Base-by-base conservation (phyloP, 2,888 invertebrate species). In the Drosophila tripunctata region DNA sequence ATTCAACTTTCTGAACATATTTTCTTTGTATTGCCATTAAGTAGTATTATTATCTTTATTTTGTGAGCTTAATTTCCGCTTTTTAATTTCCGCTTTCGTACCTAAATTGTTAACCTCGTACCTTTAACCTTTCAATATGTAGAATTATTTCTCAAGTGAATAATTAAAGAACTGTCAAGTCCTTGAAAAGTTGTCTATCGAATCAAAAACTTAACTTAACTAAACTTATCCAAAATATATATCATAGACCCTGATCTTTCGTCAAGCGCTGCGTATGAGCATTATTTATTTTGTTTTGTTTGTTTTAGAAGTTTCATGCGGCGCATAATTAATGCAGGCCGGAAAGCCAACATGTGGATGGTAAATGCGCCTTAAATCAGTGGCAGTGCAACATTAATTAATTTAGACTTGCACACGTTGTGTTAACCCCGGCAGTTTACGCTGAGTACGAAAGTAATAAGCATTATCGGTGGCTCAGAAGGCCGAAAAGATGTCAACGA, bases 91-190 rank as follows among this genome's bases (percentile, higher is more conserved):
- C 47, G 50, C 58, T 54, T 41, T 54, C 64, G 56, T 38, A 65
- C 68, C 68, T 65, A 48, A 56, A 27, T 22, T 41, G n/a, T 56
- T 64, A n/a, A n/a, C n/a, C n/a, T n/a, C n/a, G n/a, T n/a, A n/a
- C n/a, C n/a, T n/a, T n/a, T n/a, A n/a, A n/a, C n/a, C n/a, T n/a
- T n/a, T n/a, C n/a, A n/a, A n/a, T n/a, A n/a, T n/a, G n/a, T n/a
- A n/a, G n/a, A n/a, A n/a, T n/a, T n/a, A n/a, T n/a, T n/a, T 78
- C 78, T 58, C 78, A 78, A 72, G 62, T 78, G 36, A 78, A 78
- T 79, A 71, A 77, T 31, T 21, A 19, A 27, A 38, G 22, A 21
- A 2, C 43, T 30, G 19, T 1, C 35, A 10, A 15, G 3, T 12
- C 22, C 14, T n/a, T n/a, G 45, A 52, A 67, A 81, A 80, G 68